A percentile compares a stretch with the other conserved stretches of the same genome.
phyloP scores from a whole-genome alignment of 2,113 vertebrate species.

The Cephalophus harveyi region DNA sequence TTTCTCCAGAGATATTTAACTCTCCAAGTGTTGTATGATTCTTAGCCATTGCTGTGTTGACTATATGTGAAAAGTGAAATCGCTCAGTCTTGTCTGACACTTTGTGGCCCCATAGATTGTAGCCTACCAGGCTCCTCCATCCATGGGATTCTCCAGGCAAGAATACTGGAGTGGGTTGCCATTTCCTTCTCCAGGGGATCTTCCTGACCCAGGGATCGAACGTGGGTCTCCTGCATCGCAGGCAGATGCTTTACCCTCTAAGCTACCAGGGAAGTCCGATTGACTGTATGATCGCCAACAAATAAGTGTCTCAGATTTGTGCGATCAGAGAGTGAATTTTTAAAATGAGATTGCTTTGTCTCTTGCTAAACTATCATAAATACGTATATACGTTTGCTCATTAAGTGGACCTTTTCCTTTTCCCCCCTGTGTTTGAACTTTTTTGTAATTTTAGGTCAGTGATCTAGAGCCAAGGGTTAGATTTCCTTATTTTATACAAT shows the following conservation, averaged over 20 bases:
- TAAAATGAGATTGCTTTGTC: neutral
- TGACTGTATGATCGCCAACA: neutral
- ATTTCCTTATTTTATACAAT: slow-evolving; percentile 19
- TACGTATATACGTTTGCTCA: neutral
- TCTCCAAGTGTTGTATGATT: neutral
- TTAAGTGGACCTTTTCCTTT: neutral
- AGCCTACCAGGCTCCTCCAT: too few species aligned
- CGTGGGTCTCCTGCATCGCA: too few species aligned
- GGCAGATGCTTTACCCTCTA: too few species aligned
- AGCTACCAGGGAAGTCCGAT: too few species aligned
- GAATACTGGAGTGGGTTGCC: too few species aligned
- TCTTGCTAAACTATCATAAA: neutral
- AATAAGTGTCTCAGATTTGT: neutral
- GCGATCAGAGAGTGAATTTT: neutral
- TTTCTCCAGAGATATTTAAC: neutral
- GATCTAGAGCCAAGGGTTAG: neutral
- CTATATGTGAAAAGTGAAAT: neutral
- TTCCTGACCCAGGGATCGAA: too few species aligned
- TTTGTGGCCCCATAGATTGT: too few species aligned
- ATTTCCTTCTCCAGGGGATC: too few species aligned
- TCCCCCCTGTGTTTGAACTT: neutral
- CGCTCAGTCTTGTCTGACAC: too few species aligned
- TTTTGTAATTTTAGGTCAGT: neutral
- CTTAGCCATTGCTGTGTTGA: neutral
- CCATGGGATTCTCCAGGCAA: too few species aligned